phyloP scores from a whole-genome alignment of 2,113 vertebrate species.

The Caretta caretta region DNA sequence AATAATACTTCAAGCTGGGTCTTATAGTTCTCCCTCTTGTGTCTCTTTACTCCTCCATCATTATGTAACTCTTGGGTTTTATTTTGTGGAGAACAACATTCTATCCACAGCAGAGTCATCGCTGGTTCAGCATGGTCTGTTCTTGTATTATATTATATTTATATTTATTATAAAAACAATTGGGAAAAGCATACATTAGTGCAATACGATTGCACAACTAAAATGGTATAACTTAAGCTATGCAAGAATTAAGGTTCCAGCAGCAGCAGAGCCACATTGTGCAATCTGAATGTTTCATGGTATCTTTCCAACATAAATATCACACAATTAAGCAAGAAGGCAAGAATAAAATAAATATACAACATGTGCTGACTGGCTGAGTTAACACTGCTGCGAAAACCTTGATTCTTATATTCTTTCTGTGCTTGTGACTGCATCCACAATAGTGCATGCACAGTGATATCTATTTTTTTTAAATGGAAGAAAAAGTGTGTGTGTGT shows the following conservation, averaged over 20 bases:
- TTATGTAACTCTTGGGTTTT: not conserved
- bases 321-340: not conserved
- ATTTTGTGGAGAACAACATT: not conserved
- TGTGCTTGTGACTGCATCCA: slow-evolving; percentile 33
- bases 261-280: not conserved
- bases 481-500: not conserved
- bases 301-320: slow-evolving; percentile 47
- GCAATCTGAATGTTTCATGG: not conserved
- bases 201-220: slow-evolving; percentile 38
- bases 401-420: not conserved
- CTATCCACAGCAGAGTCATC: not conserved
- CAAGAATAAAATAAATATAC: not conserved
- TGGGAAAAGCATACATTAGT: not conserved
- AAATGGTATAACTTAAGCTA: not conserved
- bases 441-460: not conserved
- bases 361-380: not conserved
- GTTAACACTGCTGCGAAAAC: slow-evolving; percentile 16
- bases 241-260: not conserved
- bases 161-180: slow-evolving; percentile 22
- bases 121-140: not conserved
- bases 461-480: slow-evolving; percentile 13
- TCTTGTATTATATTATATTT: not conserved
- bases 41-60: not conserved
- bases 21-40: not conserved
- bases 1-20: not conserved